A percentile compares a stretch with the other conserved stretches of the same genome.
Conservation (phyloP, 2,888 invertebrate species). For the Cheilosia vernalis region DNA sequence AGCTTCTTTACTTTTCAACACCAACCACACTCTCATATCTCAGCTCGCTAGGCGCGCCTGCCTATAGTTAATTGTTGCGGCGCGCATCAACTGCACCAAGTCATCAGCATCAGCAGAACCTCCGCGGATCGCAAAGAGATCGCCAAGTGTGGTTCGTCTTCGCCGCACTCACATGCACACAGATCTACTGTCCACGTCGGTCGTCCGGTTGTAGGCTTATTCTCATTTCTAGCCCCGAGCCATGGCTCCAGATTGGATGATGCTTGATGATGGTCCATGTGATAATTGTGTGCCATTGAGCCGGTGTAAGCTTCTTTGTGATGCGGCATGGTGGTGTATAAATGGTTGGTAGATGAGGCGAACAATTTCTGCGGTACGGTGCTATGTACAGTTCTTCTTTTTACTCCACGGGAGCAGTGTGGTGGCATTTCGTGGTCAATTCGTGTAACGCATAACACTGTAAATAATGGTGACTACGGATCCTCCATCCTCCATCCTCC, state of each 20-base stretch:
- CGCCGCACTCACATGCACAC: constrained; percentile 7
- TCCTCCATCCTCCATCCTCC: constrained; percentile 21
- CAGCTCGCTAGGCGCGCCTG: constrained; percentile 68
- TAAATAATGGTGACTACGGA: constrained; percentile 60
- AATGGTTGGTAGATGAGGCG: constrained; percentile 27
- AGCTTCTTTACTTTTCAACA: constrained; percentile 75
- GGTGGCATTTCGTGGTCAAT: constrained; percentile 71
- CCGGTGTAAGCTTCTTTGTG: constrained; percentile 64
- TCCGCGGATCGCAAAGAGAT: constrained; percentile 8
- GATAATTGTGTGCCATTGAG: constrained; percentile 73
- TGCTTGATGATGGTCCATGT: constrained; percentile 73
- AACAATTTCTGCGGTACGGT: constrained; percentile 51
- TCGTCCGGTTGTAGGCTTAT: constrained; percentile 45
- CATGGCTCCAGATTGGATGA: constrained; percentile 73
- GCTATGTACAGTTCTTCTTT: constrained; percentile 52
- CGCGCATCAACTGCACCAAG: constrained; percentile 62
- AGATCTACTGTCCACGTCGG: background rate
- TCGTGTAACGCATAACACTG: constrained; percentile 69
- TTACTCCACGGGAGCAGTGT: constrained; percentile 48
- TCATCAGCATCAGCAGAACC: constrained; percentile 24
- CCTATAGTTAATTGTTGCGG: constrained; percentile 67
- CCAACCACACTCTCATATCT: constrained; percentile 68
- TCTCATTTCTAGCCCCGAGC: constrained; percentile 62
- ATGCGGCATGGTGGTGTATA: constrained; percentile 46
- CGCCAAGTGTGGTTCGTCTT: constrained; percentile 22